Conservation (phyloP, 2,888 invertebrate species). For the Yponomeuta cagnagella region DNA sequence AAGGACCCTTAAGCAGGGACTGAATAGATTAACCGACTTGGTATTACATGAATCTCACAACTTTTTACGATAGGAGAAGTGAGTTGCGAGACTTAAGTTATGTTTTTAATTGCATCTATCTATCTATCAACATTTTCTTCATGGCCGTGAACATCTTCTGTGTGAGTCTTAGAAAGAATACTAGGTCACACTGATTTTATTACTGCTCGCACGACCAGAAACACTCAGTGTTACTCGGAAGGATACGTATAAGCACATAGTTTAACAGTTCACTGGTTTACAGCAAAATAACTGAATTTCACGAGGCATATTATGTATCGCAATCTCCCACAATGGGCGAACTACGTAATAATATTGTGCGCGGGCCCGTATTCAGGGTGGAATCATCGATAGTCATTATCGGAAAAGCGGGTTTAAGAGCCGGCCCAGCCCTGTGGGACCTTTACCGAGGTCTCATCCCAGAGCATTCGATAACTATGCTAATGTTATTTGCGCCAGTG, state of each 20-base stretch:
- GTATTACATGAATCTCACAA: too few relatives aligned
- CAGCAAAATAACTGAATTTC: slow-evolving; percentile 52
- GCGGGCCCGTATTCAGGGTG: slow-evolving; percentile 58
- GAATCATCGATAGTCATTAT: slow-evolving; percentile 75
- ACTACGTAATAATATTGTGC: slow-evolving; percentile 72
- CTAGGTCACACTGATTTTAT: too few relatives aligned
- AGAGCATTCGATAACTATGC: slow-evolving; percentile 73
- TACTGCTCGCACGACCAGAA: neutral
- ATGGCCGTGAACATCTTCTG: too few relatives aligned
- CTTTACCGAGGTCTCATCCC: slow-evolving; percentile 71
- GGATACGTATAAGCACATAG: neutral
- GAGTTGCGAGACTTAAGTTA: too few relatives aligned
- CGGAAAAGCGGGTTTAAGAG: slow-evolving; percentile 72
- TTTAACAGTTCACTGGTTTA: neutral
- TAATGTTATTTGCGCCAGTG: slow-evolving; percentile 74
- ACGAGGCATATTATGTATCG: slow-evolving; percentile 53
- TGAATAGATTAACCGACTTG: too few relatives aligned
- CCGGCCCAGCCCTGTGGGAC: slow-evolving; percentile 65
- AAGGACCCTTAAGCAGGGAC: too few relatives aligned
- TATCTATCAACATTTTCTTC: too few relatives aligned
- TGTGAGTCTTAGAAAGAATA: too few relatives aligned
- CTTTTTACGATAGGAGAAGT: too few relatives aligned
- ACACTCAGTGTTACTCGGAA: neutral
- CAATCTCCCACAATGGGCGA: slow-evolving; percentile 61
- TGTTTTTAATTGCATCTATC: too few relatives aligned